phyloP scores from a whole-genome alignment of 2,797 vertebrate species.

The Siniperca undulata region DNA sequence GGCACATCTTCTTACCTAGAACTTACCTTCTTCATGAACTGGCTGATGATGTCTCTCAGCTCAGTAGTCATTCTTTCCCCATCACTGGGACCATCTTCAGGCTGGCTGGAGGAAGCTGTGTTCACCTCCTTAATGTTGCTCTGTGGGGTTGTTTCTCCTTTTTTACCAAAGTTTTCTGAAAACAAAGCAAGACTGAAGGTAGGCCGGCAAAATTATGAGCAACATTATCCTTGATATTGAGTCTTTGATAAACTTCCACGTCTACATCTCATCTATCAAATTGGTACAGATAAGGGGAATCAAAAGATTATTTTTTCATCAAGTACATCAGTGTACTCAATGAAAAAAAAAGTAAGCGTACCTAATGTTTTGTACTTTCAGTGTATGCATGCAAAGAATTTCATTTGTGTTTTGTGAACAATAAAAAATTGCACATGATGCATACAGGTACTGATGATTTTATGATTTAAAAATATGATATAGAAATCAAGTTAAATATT shows the following conservation, averaged over 20 bases:
- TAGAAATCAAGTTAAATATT: neutral
- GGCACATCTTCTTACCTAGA: constrained; percentile 1
- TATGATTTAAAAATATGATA: neutral
- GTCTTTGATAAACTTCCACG: neutral
- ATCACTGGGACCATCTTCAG: constrained; percentile 77
- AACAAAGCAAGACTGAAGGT: constrained; percentile 11
- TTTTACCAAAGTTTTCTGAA: constrained; percentile 50
- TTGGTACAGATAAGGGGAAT: neutral
- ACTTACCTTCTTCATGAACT: constrained; percentile 88
- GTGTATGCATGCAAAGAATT: neutral
- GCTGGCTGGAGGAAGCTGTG: constrained; percentile 3
- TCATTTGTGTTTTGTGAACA: neutral
- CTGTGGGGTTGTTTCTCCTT: constrained; percentile 7
- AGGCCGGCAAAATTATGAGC: neutral
- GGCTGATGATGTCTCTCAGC: constrained; percentile 87
- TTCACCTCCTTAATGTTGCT: constrained; percentile 20
- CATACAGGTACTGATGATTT: neutral
- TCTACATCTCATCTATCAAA: neutral
- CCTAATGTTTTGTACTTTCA: neutral
- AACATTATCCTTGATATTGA: neutral
- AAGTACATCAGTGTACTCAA: neutral
- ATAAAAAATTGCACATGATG: neutral
- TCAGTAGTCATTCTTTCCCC: constrained; percentile 89
- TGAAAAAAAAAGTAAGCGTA: neutral
- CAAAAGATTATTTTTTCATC: neutral